These are phyloP conservation scores for Lepidostoma basale DNA, from an alignment of 1,140 invertebrate species.

Conservation along the genomic window DNA sequence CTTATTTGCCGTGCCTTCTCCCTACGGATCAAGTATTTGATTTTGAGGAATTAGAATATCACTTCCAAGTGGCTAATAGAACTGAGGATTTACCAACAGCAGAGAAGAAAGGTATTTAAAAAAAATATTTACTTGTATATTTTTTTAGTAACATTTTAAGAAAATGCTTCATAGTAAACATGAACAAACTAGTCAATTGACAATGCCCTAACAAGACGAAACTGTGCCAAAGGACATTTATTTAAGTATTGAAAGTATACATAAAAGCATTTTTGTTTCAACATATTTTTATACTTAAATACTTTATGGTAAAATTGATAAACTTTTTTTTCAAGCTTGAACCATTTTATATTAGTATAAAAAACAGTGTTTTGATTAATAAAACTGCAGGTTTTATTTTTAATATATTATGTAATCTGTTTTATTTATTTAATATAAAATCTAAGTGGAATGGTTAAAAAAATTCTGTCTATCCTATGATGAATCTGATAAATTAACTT, in stretches of 20 bases:
- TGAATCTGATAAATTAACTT: too few species aligned
- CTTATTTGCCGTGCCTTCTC: constrained; percentile 84
- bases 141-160: too few species aligned
- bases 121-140: constrained; percentile 7
- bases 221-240: neutral
- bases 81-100: constrained; percentile 63
- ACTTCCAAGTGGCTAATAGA: constrained; percentile 72
- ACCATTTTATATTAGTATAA: too few species aligned
- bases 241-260: neutral
- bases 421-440: too few species aligned
- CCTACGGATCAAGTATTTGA: constrained; percentile 96
- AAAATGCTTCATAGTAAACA: neutral
- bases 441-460: too few species aligned
- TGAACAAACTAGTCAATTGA: neutral
- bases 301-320: too few species aligned
- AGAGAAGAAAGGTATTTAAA: constrained; percentile 58
- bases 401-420: neutral
- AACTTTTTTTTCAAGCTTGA: too few species aligned
- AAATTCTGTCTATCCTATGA: too few species aligned
- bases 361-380: too few species aligned
- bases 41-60: constrained; percentile 86
- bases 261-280: too few species aligned
- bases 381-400: too few species aligned
- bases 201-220: neutral
- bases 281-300: too few species aligned